Conservation (phyloP, 2,797 vertebrate species). For the Myotis myotis region DNA sequence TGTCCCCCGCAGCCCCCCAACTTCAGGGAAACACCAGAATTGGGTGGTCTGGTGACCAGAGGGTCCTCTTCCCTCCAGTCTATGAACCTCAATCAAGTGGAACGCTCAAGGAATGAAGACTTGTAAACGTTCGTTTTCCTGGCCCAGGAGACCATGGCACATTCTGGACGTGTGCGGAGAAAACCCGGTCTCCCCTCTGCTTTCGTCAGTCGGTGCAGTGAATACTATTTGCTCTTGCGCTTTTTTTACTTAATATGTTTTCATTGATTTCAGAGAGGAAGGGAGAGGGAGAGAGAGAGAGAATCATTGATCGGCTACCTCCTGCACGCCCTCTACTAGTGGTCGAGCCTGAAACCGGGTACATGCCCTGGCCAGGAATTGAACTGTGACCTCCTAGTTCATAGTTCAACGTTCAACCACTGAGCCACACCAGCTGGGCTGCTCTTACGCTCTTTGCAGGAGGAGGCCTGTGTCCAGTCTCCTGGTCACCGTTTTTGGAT, state of each 20-base stretch:
- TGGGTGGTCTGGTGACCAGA: not conserved
- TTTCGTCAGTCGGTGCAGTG: no score
- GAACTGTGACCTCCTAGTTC: no score
- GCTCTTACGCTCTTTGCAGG: not conserved
- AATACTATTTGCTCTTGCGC: no score
- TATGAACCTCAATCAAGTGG: not conserved
- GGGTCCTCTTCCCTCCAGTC: no score
- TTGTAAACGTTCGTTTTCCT: not conserved
- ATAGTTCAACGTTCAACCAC: no score
- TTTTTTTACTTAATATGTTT: no score
- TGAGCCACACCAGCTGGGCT: not conserved
- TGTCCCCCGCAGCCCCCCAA: not conserved
- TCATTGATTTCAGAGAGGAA: no score
- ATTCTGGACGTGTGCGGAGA: not conserved
- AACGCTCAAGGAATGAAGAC: not conserved
- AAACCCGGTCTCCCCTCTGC: not conserved
- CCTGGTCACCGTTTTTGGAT: accelerated
- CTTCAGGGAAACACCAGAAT: not conserved
- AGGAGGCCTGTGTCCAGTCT: accelerated
- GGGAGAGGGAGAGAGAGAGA: no score
- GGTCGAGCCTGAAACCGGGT: no score
- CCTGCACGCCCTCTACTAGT: no score
- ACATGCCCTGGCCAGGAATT: no score
- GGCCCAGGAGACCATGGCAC: not conserved
- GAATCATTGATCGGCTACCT: no score